Evolutionary conservation across 2,888 invertebrate genomes (phyloP).

Genomic region (Pterobdella sp.): DNA sequence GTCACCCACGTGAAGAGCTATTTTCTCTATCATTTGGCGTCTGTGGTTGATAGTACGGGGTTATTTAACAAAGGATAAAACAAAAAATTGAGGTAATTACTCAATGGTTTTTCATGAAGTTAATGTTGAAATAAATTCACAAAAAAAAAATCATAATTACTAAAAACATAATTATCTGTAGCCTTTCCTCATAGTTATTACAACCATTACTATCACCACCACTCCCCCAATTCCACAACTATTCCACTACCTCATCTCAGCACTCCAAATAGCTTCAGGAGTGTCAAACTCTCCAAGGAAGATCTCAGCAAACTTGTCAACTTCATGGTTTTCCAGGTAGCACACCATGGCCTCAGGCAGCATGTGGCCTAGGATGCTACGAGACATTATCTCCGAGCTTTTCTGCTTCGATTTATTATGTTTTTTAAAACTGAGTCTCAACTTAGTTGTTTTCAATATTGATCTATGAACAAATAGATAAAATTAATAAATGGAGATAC

Average conservation of each 20-base stretch:
- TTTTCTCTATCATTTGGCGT: slow-evolving; percentile 87
- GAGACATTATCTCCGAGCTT: slow-evolving; percentile 65
- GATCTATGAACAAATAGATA: too few species aligned
- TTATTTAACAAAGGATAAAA: too few species aligned
- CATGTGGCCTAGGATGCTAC: slow-evolving; percentile 83
- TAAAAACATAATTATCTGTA: too few species aligned
- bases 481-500: slow-evolving; percentile 51
- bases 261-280: slow-evolving; percentile 97
- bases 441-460: background rate
- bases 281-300: slow-evolving; percentile 88
- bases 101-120: too few species aligned
- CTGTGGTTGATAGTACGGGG: slow-evolving; percentile 51
- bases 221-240: background rate
- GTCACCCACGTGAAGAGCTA: slow-evolving; percentile 92
- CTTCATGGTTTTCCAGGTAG: slow-evolving; percentile 93
- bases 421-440: background rate
- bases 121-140: too few species aligned
- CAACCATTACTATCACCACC: too few species aligned
- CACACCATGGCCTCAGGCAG: slow-evolving; percentile 98
- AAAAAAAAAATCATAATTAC: too few species aligned
- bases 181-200: too few species aligned
- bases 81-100: too few species aligned
- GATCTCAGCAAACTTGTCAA: slow-evolving; percentile 92
- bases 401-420: slow-evolving; percentile 25
- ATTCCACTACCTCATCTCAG: slow-evolving; percentile 73